Base-by-base conservation (phyloP, 2,797 vertebrate genomes). In the Agapornis canus region DNA sequence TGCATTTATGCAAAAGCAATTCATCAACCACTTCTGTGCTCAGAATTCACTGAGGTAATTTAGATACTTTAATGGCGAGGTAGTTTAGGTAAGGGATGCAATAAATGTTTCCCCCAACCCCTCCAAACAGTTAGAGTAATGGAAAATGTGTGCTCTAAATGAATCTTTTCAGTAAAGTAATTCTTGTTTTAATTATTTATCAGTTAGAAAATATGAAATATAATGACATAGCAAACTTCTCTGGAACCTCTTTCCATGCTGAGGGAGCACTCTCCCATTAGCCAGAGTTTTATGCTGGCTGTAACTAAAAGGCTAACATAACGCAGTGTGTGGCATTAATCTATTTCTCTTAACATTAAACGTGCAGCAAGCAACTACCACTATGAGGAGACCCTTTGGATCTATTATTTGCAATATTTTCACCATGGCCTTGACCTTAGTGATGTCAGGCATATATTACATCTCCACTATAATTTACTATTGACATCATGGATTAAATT, bases 41-140 rank as follows among this genome's bases (percentile, higher is more conserved):
- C 96, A 97, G 97, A 98, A 98, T 97, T 98, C 98, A 98, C 98
- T 84, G 89, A 98, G 98, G 98, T 98, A 98, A 98, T 98, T 98
- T 98, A 98, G 98, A 97, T 97, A 96, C 96, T 98, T 98, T 98
- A 98, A 98, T 98, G 97, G 98, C 94, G 97, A 98, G 97, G 98
- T 98, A 98, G 97, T 97, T 98, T 98, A 98, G 98, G 96, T 97
- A 97, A 95, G 97, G 96, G 97, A 97, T 97, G 97, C 96, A 95
- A 96, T 96, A 81, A 97, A 97, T 86, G 96, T 96, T 97, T 96
- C 96, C 98, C 97, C 96, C 96, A 96, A 76, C 95, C 94, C 96
- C 94, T 83, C 69, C 94, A 89, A 95, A 93, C 94, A 95, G 96
- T 97, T 96, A 94, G 77, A 96, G 97, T 98, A 98, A 98, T 98